Base-by-base conservation (phyloP, 2,888 invertebrate genomes). In the Zhengitettix transpicula region DNA sequence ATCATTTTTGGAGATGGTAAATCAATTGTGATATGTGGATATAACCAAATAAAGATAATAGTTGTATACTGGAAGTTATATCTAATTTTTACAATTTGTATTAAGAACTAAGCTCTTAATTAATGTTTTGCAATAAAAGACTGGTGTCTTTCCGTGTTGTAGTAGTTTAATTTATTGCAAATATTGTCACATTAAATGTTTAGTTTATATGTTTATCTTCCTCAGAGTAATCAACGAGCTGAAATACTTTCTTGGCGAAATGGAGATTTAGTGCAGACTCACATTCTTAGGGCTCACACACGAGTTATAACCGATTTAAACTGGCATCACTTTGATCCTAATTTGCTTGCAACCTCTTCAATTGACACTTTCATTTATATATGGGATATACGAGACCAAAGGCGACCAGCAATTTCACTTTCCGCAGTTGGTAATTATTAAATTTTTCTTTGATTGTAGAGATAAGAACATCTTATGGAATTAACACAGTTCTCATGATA, bases 291-390 rank as follows among this genome's bases (percentile, higher is more conserved):
- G 55, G 87, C 87, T 1, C 92, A 93, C 68, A 91, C 91, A 0
- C 77, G 93, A 64, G 87, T 89, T 16, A 87, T 93, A 41, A 89
- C 89, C 61, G 95, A 94, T 70, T 81, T 97, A 59, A 92, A 95
- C 73, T 97, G 96, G 88, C 93, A 94, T 69, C 80, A 81, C 57
- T 81, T 82, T 69, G 84, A 89, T 70, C 81, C 85, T 1, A 83
- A 85, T 71, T 72, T 85, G 55, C 71, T 90, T 61, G 89, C 94
- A 10, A 92, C 94, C 54, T 94, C 93, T 69, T 95, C 95, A 8
- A 90, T 92, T 58, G 96, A 96, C 71, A 91, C 93, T 52, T 94
- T 87, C 69, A 92, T 94, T 47, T 88, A 94, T 71, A 80, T 96
- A 60, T 96, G 96, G 96, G 96, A 97, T 71, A 78, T 92, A 57